Percentiles rank a stretch among this genome's conserved stretches.
Conservation (phyloP, 1,140 invertebrate genomes). For the Trypoxylus dichotomus region DNA sequence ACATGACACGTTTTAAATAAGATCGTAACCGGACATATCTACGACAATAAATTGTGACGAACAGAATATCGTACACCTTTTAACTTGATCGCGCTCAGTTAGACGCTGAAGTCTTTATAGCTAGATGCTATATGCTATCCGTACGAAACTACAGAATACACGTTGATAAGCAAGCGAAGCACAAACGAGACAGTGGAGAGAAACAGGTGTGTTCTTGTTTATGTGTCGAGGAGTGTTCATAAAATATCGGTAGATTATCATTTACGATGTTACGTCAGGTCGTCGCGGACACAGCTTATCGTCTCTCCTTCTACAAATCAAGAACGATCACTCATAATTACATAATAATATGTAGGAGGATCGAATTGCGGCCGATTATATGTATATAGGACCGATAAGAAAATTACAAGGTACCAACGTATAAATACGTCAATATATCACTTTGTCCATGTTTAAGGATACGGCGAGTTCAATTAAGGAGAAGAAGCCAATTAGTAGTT, state of each 20-base stretch:
- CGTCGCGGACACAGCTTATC: neutral
- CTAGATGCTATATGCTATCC: neutral
- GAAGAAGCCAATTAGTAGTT: too few relatives aligned
- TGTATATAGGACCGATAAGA: neutral
- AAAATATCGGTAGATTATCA: neutral
- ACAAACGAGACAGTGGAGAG: neutral
- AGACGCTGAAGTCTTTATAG: neutral
- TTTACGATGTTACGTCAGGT: neutral
- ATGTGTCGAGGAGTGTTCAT: neutral
- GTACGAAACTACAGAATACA: neutral
- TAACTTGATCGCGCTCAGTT: neutral
- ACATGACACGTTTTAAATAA: constrained; percentile 14
- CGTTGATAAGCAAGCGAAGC: neutral
- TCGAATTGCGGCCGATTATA: neutral
- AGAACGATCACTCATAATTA: neutral
- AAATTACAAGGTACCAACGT: neutral
- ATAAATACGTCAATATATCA: too few relatives aligned
- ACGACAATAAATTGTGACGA: constrained; percentile 17
- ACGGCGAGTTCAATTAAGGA: too few relatives aligned
- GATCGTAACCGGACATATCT: neutral
- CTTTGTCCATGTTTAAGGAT: too few relatives aligned
- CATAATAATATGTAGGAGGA: neutral
- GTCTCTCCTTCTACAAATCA: neutral
- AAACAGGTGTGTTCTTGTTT: constrained; percentile 10
- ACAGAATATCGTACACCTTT: constrained; percentile 7